Evolutionary conservation across 2,888 invertebrate genomes (phyloP).

Genomic region (Melinaea marsaeus): DNA sequence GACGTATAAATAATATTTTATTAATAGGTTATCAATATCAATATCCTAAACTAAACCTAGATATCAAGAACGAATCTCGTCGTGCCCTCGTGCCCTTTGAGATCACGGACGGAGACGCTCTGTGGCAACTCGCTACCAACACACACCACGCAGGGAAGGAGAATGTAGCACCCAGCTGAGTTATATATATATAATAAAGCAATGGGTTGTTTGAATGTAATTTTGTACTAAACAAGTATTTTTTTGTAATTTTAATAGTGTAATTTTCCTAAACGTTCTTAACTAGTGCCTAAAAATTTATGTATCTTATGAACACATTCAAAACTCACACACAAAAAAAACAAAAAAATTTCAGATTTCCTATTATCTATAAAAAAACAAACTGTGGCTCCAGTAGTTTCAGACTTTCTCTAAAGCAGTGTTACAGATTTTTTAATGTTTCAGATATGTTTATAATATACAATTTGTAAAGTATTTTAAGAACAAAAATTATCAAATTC

Average conservation of each 20-base stretch:
- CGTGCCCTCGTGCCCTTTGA: conserved; percentile 53
- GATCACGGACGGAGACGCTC: conserved; percentile 40
- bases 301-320: too few relatives aligned
- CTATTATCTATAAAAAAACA: too few relatives aligned
- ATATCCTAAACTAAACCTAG: conserved; percentile 34
- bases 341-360: too few relatives aligned
- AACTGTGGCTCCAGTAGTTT: too few relatives aligned
- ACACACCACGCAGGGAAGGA: conserved; percentile 29
- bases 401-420: too few relatives aligned
- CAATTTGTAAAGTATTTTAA: too few relatives aligned
- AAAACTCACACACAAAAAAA: too few relatives aligned
- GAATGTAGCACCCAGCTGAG: conserved; percentile 29
- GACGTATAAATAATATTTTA: background rate
- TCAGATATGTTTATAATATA: too few relatives aligned
- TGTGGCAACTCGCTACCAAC: conserved; percentile 40
- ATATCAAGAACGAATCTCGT: conserved; percentile 51
- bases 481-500: too few relatives aligned
- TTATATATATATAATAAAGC: background rate
- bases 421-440: too few relatives aligned
- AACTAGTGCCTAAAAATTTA: too few relatives aligned
- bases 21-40: background rate
- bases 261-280: too few relatives aligned
- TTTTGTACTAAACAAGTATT: background rate
- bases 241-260: background rate
- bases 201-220: background rate